Conservation (phyloP, 1,140 invertebrate species). For the Pseudomyrmex cubaensis region DNA sequence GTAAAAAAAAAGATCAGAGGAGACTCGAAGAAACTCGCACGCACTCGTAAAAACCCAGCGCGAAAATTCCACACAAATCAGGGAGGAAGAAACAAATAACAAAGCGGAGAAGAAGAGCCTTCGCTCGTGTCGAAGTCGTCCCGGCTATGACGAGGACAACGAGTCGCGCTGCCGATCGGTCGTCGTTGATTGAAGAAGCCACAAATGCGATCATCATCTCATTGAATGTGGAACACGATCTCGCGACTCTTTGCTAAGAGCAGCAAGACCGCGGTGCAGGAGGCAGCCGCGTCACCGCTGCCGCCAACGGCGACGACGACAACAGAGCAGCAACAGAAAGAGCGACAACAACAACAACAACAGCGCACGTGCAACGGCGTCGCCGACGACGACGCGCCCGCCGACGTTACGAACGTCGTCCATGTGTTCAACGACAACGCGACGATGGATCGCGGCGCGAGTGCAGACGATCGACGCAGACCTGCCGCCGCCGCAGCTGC, state of each 20-base stretch:
- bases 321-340: slow-evolving; percentile 1
- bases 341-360: slow-evolving; percentile 45
- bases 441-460: slow-evolving; percentile 83
- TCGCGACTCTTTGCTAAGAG: slow-evolving; percentile 82
- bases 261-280: slow-evolving; percentile 77
- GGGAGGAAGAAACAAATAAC: neutral
- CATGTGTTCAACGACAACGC: slow-evolving; percentile 82
- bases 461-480: slow-evolving; percentile 81
- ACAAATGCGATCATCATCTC: slow-evolving; percentile 42
- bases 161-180: slow-evolving; percentile 58
- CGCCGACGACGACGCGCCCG: slow-evolving; percentile 76
- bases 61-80: neutral
- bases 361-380: slow-evolving; percentile 74
- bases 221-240: slow-evolving; percentile 85
- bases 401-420: slow-evolving; percentile 79
- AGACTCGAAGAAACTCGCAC: neutral
- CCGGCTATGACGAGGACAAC: slow-evolving; percentile 75
- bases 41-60: too few relatives aligned
- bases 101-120: too few relatives aligned
- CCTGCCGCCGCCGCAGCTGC: slow-evolving; percentile 63
- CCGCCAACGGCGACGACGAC: slow-evolving; percentile 18
- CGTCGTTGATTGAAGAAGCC: slow-evolving; percentile 40
- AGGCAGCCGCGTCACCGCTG: slow-evolving; percentile 55
- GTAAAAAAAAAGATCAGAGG: neutral
- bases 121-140: neutral